phyloP scores from a whole-genome alignment of 2,888 invertebrate species.

The Euphydryas editha region DNA sequence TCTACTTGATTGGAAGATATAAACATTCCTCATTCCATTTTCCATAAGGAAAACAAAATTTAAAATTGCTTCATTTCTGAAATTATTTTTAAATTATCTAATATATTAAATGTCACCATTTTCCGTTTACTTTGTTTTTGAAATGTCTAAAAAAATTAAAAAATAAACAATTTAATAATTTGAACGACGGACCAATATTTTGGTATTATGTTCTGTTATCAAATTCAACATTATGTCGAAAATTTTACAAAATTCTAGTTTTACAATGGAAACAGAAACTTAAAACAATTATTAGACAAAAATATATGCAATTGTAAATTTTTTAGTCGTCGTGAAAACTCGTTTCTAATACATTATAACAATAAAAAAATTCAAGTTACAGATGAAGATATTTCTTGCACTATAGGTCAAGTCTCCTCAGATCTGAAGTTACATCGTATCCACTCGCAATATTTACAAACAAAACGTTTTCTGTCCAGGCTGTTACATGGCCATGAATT shows the following conservation, averaged over 20 bases:
- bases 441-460: constrained; percentile 23
- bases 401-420: constrained; percentile 8
- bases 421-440: not conserved
- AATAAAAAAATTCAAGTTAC: constrained; percentile 29
- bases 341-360: not conserved
- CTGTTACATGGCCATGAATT: constrained; percentile 55
- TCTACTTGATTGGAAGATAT: too few species aligned
- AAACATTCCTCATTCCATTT: too few species aligned
- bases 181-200: not conserved
- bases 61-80: too few species aligned
- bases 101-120: too few species aligned
- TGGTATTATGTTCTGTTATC: not conserved
- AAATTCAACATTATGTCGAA: constrained; percentile 34
- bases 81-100: too few species aligned
- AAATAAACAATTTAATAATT: not conserved
- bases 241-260: constrained; percentile 27
- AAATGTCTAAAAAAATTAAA: not conserved
- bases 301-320: constrained; percentile 57
- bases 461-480: constrained; percentile 55
- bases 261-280: constrained; percentile 48
- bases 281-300: constrained; percentile 61
- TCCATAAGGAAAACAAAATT: too few species aligned
- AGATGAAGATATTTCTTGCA: not conserved
- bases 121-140: not conserved
- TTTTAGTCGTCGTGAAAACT: constrained; percentile 19